Percentiles rank a stretch among this genome's conserved stretches.
phyloP scores from a whole-genome alignment of 2,888 invertebrate species.

The Acanthosepion esculentum region DNA sequence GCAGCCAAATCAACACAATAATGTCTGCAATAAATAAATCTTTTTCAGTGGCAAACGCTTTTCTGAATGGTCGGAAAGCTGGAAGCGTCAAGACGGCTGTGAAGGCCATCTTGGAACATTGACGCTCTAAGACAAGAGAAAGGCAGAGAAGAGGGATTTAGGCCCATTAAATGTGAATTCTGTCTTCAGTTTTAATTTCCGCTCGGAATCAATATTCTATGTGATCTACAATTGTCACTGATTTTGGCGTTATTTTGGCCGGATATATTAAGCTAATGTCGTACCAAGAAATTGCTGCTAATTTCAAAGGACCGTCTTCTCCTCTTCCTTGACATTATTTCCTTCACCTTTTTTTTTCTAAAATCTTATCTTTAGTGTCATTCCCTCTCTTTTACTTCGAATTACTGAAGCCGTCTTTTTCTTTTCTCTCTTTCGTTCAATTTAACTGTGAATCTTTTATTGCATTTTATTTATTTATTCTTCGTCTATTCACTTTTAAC shows the following conservation, averaged over 20 bases:
- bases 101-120: not conserved
- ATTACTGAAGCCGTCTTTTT: not conserved
- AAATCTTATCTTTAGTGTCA: no score
- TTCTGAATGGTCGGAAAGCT: not conserved
- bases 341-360: not conserved
- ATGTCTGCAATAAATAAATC: conserved; percentile 19
- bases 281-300: not conserved
- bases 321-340: not conserved
- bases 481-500: not conserved
- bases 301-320: not conserved
- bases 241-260: not conserved
- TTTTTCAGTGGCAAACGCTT: not conserved
- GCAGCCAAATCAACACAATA: not conserved
- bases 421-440: not conserved
- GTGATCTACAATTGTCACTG: not conserved
- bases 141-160: not conserved
- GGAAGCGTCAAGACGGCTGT: not conserved
- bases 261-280: not conserved
- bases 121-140: not conserved
- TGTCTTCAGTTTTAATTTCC: conserved; percentile 33
- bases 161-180: conserved; percentile 22
- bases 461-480: not conserved
- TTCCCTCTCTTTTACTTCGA: not conserved
- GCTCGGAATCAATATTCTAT: not conserved
- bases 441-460: not conserved